Percentiles rank a stretch among this genome's conserved stretches.
phyloP scores from a whole-genome alignment of 2,797 vertebrate species.

The Dryobates pubescens region DNA sequence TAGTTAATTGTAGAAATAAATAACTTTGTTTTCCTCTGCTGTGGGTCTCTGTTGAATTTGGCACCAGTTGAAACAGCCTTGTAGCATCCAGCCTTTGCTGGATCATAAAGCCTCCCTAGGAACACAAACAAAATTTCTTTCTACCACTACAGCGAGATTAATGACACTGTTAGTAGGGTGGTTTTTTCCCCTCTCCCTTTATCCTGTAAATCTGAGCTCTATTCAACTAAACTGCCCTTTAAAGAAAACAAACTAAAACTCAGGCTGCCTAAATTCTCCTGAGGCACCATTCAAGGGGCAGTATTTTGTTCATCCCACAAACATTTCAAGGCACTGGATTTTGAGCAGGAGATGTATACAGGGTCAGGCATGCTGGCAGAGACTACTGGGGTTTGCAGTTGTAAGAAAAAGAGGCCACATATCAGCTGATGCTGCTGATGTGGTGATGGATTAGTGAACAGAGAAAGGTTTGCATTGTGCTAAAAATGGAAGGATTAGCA shows the following conservation, averaged over 20 bases:
- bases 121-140: constrained; percentile 56
- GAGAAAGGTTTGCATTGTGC: constrained; percentile 65
- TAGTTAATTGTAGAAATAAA: constrained; percentile 13
- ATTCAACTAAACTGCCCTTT: not conserved
- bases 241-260: constrained; percentile 42
- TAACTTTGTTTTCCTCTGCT: constrained; percentile 30
- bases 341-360: not conserved
- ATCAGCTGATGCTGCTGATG: constrained; percentile 68
- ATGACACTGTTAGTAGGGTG: constrained; percentile 9
- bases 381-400: not conserved
- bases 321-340: not conserved
- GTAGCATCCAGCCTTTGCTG: constrained; percentile 34
- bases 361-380: constrained; percentile 1
- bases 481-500: constrained; percentile 65
- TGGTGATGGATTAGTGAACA: constrained; percentile 55
- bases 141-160: constrained; percentile 43
- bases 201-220: constrained; percentile 25
- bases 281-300: not conserved
- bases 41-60: constrained; percentile 40
- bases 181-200: not conserved
- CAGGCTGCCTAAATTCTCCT: not conserved
- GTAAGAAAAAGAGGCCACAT: constrained; percentile 9
- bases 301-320: not conserved
- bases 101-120: constrained; percentile 53
- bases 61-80: constrained; percentile 12